Evolutionary conservation across 2,888 invertebrate species (phyloP).

Genomic region (Eupithecia pulchellata): DNA sequence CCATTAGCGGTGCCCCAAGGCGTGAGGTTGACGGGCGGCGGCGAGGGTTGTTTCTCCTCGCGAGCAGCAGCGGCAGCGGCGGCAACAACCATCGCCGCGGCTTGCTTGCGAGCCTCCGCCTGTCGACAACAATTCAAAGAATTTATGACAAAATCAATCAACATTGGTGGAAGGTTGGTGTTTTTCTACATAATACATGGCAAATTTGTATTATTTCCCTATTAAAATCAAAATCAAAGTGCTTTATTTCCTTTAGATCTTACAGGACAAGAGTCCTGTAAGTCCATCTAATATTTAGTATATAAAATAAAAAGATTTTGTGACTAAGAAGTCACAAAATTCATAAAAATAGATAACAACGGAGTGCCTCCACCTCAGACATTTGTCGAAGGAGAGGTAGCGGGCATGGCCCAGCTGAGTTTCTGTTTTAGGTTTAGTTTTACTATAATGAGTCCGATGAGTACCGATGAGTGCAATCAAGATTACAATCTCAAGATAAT

Average conservation of each 20-base stretch:
- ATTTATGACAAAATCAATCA: neutral
- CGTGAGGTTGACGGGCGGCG: constrained; percentile 48
- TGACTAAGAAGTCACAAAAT: too few species aligned
- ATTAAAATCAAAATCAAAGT: too few species aligned
- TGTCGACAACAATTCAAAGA: constrained; percentile 37
- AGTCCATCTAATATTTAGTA: too few species aligned
- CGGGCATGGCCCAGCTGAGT: neutral
- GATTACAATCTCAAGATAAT: neutral
- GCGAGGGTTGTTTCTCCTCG: constrained; percentile 55
- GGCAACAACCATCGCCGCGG: constrained; percentile 55
- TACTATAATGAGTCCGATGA: too few species aligned
- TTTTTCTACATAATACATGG: neutral
- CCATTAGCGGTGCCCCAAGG: constrained; percentile 70
- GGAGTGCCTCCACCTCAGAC: too few species aligned
- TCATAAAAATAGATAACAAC: too few species aligned
- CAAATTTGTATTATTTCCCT: too few species aligned
- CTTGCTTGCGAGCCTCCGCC: constrained; percentile 71
- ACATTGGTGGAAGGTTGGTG: neutral
- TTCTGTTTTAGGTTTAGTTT: too few species aligned
- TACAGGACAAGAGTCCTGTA: too few species aligned
- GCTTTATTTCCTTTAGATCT: too few species aligned
- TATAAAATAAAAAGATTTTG: too few species aligned
- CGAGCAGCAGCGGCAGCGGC: constrained; percentile 51
- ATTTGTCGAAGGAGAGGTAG: neutral
- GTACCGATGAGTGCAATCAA: too few species aligned